Percentiles rank a stretch among this genome's conserved stretches.
phyloP scores from a whole-genome alignment of 2,113 vertebrate genomes.

The Nanorana parkeri region DNA sequence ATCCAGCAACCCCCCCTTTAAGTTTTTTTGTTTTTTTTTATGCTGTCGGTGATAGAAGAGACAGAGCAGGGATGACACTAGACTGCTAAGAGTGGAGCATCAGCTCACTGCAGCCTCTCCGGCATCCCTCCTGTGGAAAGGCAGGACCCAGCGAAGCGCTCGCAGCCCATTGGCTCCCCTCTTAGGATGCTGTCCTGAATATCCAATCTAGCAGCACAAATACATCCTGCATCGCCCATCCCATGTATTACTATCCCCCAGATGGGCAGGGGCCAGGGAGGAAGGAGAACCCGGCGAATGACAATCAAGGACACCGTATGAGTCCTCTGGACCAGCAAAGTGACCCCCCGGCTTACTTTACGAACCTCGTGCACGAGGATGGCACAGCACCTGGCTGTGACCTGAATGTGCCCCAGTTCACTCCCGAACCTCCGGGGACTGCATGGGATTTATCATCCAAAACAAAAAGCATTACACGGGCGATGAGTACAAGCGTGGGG shows the following conservation, averaged over 20 bases:
- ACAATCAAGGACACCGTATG: slow-evolving; percentile 67
- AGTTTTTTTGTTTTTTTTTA: no score
- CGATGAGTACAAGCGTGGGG: slow-evolving; percentile 11
- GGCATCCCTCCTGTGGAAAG: slow-evolving; percentile 91
- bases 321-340: slow-evolving; percentile 52
- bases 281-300: slow-evolving; percentile 63
- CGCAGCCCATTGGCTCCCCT: slow-evolving; percentile 69
- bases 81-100: slow-evolving; percentile 75
- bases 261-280: slow-evolving; percentile 61
- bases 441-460: slow-evolving; percentile 63
- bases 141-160: slow-evolving; percentile 73
- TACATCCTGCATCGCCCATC: slow-evolving; percentile 66
- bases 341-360: slow-evolving; percentile 55
- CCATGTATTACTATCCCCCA: slow-evolving; percentile 64
- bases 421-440: slow-evolving; percentile 55
- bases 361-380: slow-evolving; percentile 23
- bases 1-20: slow-evolving; percentile 48
- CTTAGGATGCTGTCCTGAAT: slow-evolving; percentile 72
- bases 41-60: slow-evolving; percentile 54
- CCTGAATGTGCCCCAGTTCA: slow-evolving; percentile 58
- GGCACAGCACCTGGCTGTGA: slow-evolving; percentile 54
- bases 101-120: slow-evolving; percentile 81
- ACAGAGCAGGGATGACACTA: slow-evolving; percentile 66
- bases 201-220: slow-evolving; percentile 71
- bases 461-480: slow-evolving; percentile 54